Evolutionary conservation across 1,140 invertebrate species (phyloP), one percentile per base, ranked within the genome.

Genomic region (Notospermus geniculatus): DNA sequence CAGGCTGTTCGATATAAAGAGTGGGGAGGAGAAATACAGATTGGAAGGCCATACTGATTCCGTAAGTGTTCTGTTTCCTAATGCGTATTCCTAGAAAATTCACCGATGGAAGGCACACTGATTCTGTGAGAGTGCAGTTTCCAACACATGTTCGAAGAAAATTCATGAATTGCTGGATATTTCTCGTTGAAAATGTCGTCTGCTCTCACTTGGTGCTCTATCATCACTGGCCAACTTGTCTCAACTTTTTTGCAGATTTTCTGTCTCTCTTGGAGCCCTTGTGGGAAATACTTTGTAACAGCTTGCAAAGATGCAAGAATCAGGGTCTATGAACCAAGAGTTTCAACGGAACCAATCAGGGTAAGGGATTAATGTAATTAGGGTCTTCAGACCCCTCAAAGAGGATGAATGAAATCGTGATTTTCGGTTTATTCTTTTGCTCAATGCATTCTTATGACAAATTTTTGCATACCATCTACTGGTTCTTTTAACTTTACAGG

Each of bases 301-400:
- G 87, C 92, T 0, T 92, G 91, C 80, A 93, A 93, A 78, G 93
- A 96, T 82, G 88, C 89, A n/a, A 87, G 89, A 70, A 83, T 97
- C 9, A 84, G 93, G 67, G 87, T 96, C 29, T 91, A 87, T 73
- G 86, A 90, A 69, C 91, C 92, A 2, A 85, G 92, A 54, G 71
- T 66, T 36, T 84, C 84, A 29, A 81, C 87, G 39, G 77, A 82
- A 15, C 87, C 92, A 1, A 82, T 93, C 1, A 84, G 85, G 65
- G 78, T n/a, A n/a, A n/a, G n/a, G n/a, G n/a, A n/a, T n/a, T n/a
- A n/a, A n/a, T n/a, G n/a, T n/a, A n/a, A n/a, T n/a, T n/a, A n/a
- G n/a, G n/a, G n/a, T n/a, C n/a, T n/a, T n/a, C n/a, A n/a, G n/a
- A n/a, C n/a, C n/a, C n/a, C n/a, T n/a, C n/a, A n/a, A n/a, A n/a